These are phyloP conservation scores for Leptoclinus maculatus DNA, from an alignment of 2,797 vertebrate genomes.

Conservation along the genomic window DNA sequence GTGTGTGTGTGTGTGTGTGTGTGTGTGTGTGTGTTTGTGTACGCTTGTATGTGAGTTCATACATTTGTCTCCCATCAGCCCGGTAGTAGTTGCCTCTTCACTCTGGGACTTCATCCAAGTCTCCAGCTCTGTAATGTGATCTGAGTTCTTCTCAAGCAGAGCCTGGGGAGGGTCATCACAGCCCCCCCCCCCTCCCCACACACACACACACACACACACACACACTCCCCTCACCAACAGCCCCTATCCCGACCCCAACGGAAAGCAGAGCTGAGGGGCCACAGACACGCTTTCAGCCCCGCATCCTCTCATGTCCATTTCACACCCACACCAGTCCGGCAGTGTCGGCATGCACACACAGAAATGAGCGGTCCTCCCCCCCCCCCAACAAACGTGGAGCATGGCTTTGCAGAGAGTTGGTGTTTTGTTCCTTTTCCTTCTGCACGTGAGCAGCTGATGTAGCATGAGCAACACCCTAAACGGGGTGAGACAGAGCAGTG, in stretches of 20 bases:
- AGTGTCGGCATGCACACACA: slow-evolving; percentile 24
- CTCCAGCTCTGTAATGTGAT: slow-evolving; percentile 57
- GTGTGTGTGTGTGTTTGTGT: no score
- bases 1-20: background rate
- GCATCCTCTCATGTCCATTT: slow-evolving; percentile 42
- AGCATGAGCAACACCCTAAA: slow-evolving; percentile 46
- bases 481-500: slow-evolving; percentile 8
- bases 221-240: background rate
- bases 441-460: slow-evolving; percentile 57
- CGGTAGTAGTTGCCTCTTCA: slow-evolving; percentile 1
- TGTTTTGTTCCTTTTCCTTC: slow-evolving; percentile 37
- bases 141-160: slow-evolving; percentile 48
- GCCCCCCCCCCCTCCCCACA: slow-evolving; percentile 12
- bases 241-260: background rate
- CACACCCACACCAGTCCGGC: slow-evolving; percentile 50
- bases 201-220: background rate
- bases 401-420: slow-evolving; percentile 18
- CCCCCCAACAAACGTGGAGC: slow-evolving; percentile 4
- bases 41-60: background rate
- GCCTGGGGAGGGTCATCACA: slow-evolving; percentile 30
- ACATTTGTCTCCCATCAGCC: background rate
- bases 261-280: slow-evolving; percentile 17
- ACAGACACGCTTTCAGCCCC: slow-evolving; percentile 35
- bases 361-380: slow-evolving; percentile 21
- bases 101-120: slow-evolving; percentile 8